These are phyloP conservation scores for Anthrax anthrax DNA, from an alignment of 2,888 invertebrate genomes.

Conservation along the genomic window DNA sequence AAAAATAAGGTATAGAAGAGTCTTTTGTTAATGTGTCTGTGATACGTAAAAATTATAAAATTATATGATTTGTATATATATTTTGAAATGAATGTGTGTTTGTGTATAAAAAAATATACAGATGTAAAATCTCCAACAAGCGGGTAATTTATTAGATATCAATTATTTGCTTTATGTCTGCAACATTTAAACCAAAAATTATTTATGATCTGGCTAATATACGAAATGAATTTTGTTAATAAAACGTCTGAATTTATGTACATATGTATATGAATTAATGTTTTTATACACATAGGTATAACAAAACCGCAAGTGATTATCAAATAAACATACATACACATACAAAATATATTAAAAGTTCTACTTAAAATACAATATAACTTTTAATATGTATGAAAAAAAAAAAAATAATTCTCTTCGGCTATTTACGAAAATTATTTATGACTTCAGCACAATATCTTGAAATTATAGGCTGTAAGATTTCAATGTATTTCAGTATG, in stretches of 20 bases:
- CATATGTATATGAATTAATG: no score
- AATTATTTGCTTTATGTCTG: constrained; percentile 14
- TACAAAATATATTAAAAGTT: no score
- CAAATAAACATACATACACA: no score
- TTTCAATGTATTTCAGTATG: no score
- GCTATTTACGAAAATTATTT: constrained; percentile 14
- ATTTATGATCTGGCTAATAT: constrained; percentile 12
- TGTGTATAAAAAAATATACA: background rate
- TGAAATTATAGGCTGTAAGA: constrained; percentile 11
- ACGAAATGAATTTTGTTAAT: constrained; percentile 11
- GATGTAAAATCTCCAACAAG: constrained; percentile 3
- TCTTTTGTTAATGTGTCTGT: no score
- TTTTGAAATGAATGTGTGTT: no score
- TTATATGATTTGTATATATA: no score
- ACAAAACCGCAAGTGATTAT: no score
- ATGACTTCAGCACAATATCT: constrained; percentile 12
- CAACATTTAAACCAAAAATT: constrained; percentile 12
- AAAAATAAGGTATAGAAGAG: no score
- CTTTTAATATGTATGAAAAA: background rate
- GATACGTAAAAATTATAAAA: no score
- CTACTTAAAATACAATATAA: no score
- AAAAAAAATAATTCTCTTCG: constrained; percentile 10
- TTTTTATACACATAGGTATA: no score
- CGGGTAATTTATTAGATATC: constrained; percentile 14
- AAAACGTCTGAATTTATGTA: constrained; percentile 7